Conservation (phyloP, 2,797 vertebrate species). For the Chelon labrosus region DNA sequence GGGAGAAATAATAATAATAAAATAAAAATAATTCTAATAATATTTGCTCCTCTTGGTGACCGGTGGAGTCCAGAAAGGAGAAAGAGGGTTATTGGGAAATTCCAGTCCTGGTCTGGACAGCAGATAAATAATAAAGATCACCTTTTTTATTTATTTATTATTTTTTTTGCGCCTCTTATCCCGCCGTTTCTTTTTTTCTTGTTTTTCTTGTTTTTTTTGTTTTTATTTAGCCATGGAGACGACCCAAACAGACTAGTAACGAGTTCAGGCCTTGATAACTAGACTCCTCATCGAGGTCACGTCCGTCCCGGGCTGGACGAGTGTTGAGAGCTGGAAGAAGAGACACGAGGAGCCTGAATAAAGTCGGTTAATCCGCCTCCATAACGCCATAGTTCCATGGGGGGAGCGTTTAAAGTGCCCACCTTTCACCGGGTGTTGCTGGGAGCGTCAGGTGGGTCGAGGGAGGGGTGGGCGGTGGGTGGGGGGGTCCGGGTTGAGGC, state of each 20-base stretch:
- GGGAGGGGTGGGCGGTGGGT: neutral
- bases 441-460: constrained; percentile 11
- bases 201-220: no score
- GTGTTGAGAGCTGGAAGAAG: constrained; percentile 3
- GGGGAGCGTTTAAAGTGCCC: constrained; percentile 35
- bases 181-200: neutral
- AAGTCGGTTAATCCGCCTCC: constrained; percentile 17
- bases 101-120: constrained; percentile 36
- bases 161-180: neutral
- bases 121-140: neutral
- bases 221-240: neutral
- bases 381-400: constrained; percentile 9
- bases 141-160: neutral
- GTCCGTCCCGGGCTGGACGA: constrained; percentile 8
- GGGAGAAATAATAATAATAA: constrained; percentile 16
- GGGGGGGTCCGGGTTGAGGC: constrained; percentile 23
- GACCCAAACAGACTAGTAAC: constrained; percentile 24
- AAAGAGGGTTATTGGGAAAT: neutral
- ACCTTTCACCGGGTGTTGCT: constrained; percentile 23
- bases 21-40: neutral
- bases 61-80: neutral
- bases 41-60: constrained; percentile 17
- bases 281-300: constrained; percentile 2
- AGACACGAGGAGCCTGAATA: neutral
- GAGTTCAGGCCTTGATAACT: constrained; percentile 12